Base-by-base conservation (phyloP, 2,888 invertebrate species). In the Drosophila emarginata region DNA sequence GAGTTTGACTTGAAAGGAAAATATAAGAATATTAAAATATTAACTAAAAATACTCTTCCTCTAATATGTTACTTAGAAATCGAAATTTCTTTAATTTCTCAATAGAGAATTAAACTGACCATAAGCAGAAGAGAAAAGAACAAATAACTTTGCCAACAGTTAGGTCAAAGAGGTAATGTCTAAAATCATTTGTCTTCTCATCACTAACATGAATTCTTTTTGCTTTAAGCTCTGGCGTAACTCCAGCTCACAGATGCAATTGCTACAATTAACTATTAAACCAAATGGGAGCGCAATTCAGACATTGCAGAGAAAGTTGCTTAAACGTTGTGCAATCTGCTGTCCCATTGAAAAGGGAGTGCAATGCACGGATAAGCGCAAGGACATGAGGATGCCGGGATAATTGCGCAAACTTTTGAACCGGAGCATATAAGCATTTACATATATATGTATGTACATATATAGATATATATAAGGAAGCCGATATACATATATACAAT, bases 371-470 rank as follows among this genome's bases (percentile, higher is more conserved):
- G 12, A 14, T 21, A 21, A 54, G 32, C 14, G 21, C 51, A 32
- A 45, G 32, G 32, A 50, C 14, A 40, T 40, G 2, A 56, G 40
- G 39, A 37, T 1, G 71, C 71, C 76, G 50, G 61, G 60, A 79
- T 73, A 76, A 76, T 74, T 81, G 67, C 59, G 56, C 64, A 79
- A 80, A 79, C 65, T 79, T 79, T 60, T 39, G 21, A 63, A 57
- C 65, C 64, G 40, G 36, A 23, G 23, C 21, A 40, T 5, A 28
- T 5, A 5, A 23, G 23, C 15, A 15, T 52, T 18, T 45, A 45
- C 39, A 58, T 39, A 39, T 14, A 23, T 7, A 2, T 39, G 23
- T 11, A 4, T 11, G 11, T 23, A 39, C 23, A 7, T 23, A 36
- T 3, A 7, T 45, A 45, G 4, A 4, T 45, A 45, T 45, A 9